A percentile compares a stretch with the other conserved stretches of the same genome.
These are phyloP conservation scores for Cheilosia vulpina DNA, from an alignment of 2,888 invertebrate species.

Conservation along the genomic window DNA sequence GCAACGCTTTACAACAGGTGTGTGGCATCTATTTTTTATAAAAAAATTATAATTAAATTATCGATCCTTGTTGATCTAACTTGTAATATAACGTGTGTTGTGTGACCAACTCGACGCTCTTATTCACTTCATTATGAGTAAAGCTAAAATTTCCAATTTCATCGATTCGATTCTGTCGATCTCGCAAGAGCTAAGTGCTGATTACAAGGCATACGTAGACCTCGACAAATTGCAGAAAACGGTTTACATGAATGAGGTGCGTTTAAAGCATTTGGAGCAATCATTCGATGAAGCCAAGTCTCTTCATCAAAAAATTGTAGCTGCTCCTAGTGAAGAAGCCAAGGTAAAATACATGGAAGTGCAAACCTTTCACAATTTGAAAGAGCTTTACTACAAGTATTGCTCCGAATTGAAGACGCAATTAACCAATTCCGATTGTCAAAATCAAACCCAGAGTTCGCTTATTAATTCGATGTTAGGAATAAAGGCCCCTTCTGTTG, in stretches of 20 bases:
- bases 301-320: slow-evolving; percentile 10
- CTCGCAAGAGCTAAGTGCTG: neutral
- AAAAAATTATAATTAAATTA: neutral
- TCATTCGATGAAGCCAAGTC: neutral
- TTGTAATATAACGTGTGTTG: neutral
- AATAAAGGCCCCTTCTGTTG: neutral
- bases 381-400: neutral
- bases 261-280: too few relatives aligned
- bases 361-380: slow-evolving; percentile 13
- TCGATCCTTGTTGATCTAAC: too few relatives aligned
- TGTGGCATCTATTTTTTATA: slow-evolving; percentile 5
- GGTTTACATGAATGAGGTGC: too few relatives aligned
- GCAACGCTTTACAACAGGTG: slow-evolving; percentile 21
- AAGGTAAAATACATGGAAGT: neutral
- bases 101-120: neutral
- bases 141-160: neutral
- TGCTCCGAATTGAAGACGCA: too few relatives aligned
- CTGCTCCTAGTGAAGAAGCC: neutral
- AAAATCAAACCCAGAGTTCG: too few relatives aligned
- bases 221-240: neutral
- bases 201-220: neutral
- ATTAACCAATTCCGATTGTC: too few relatives aligned
- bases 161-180: neutral
- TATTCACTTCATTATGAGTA: slow-evolving; percentile 2
- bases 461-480: neutral